These are phyloP conservation scores for Capreolus pygargus DNA, from an alignment of 2,113 vertebrate genomes.

Conservation along the genomic window DNA sequence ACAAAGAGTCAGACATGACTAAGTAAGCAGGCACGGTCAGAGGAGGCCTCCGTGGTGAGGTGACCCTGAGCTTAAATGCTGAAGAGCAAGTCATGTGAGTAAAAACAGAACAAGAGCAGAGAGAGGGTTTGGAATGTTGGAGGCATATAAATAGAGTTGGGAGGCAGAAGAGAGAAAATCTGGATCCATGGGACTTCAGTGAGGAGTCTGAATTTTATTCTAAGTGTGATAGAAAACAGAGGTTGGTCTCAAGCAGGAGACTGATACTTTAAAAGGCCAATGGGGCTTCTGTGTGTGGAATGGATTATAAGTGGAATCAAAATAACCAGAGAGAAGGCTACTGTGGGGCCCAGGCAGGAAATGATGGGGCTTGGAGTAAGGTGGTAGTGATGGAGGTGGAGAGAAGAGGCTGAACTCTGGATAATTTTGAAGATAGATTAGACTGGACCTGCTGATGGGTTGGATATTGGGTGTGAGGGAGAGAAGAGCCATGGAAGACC, in stretches of 20 bases:
- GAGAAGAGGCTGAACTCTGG: background rate
- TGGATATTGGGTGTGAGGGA: background rate
- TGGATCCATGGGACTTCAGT: background rate
- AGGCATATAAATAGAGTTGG: background rate
- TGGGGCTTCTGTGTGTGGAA: background rate
- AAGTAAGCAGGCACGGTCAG: background rate
- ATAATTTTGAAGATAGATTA: background rate
- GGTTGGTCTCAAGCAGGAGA: background rate
- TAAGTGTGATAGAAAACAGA: background rate
- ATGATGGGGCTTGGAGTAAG: background rate
- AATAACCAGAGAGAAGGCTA: background rate
- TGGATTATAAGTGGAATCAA: fast-evolving
- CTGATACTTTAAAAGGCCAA: background rate
- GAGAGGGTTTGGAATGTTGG: background rate
- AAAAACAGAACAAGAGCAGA: background rate
- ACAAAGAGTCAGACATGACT: background rate
- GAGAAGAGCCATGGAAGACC: background rate
- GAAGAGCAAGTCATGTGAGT: background rate
- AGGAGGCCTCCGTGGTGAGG: background rate
- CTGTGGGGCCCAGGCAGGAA: background rate
- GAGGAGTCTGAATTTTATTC: background rate
- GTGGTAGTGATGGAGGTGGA: background rate
- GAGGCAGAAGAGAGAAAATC: background rate
- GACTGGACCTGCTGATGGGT: background rate
- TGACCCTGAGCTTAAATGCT: background rate